phyloP scores from a whole-genome alignment of 1,140 invertebrate genomes.

The Bicyclus anynana region DNA sequence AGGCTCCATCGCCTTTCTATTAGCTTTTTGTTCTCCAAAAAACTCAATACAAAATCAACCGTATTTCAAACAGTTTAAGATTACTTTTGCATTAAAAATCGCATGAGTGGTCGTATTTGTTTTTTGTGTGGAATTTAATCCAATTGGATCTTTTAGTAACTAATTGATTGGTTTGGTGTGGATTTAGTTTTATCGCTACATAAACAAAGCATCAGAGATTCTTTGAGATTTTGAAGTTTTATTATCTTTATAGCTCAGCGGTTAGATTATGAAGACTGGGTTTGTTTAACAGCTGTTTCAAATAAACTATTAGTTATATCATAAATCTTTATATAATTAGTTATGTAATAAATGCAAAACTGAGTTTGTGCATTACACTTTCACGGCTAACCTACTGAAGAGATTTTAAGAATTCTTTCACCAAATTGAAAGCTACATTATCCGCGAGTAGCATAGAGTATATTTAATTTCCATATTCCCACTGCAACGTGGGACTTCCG shows the following conservation, averaged over 20 bases:
- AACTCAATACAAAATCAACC: background rate
- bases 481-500: too few species aligned
- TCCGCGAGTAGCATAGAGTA: too few species aligned
- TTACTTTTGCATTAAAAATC: background rate
- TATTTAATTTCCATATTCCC: too few species aligned
- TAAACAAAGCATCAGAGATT: conserved; percentile 7
- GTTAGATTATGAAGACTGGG: background rate
- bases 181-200: conserved; percentile 22
- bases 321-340: too few species aligned
- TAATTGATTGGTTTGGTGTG: conserved; percentile 47
- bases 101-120: background rate
- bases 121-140: conserved; percentile 39
- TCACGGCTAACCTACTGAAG: too few species aligned
- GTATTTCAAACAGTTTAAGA: background rate
- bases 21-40: conserved; percentile 27
- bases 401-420: too few species aligned
- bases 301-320: too few species aligned
- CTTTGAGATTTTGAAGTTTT: background rate
- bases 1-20: conserved; percentile 32
- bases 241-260: background rate
- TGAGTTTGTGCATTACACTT: too few species aligned
- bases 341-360: too few species aligned
- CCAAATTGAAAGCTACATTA: too few species aligned
- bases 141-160: conserved; percentile 37
- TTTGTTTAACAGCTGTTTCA: too few species aligned